Percentiles rank a stretch among this genome's conserved stretches.
phyloP scores from a whole-genome alignment of 2,113 vertebrate genomes.

The Salvelinus sp. region DNA sequence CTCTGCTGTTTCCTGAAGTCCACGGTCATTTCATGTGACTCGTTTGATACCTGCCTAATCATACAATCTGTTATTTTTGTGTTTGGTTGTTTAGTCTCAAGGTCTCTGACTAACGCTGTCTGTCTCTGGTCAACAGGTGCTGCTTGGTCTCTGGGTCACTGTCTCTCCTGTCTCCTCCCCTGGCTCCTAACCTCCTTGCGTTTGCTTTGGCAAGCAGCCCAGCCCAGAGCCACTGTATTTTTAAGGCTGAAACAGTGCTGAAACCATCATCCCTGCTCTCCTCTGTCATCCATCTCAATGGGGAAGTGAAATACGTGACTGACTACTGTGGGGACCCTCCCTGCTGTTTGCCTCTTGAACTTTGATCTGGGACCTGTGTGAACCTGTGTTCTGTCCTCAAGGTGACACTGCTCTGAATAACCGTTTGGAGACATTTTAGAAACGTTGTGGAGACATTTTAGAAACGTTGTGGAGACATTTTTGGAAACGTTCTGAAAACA shows the following conservation, averaged over 20 bases:
- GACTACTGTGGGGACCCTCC: background rate
- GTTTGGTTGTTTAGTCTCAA: background rate
- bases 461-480: too few species aligned
- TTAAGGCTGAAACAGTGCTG: background rate
- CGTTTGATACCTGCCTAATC: background rate
- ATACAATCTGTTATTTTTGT: background rate
- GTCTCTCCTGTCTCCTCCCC: background rate
- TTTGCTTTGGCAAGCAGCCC: background rate
- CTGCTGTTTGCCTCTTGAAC: background rate
- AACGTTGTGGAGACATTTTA: background rate
- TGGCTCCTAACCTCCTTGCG: background rate
- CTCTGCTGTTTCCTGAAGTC: too few species aligned
- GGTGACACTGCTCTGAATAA: background rate
- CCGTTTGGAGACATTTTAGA: background rate
- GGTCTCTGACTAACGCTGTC: background rate
- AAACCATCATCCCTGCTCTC: background rate
- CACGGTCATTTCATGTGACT: background rate
- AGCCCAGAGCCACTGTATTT: background rate
- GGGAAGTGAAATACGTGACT: background rate
- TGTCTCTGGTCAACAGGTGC: conserved; percentile 3
- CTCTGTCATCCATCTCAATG: background rate
- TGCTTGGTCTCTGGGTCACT: background rate
- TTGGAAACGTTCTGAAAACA: background rate
- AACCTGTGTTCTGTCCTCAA: conserved; percentile 19
- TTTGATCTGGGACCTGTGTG: background rate